These are phyloP conservation scores for Perodicticus potto DNA, from an alignment of 2,797 vertebrate species.

Conservation along the genomic window DNA sequence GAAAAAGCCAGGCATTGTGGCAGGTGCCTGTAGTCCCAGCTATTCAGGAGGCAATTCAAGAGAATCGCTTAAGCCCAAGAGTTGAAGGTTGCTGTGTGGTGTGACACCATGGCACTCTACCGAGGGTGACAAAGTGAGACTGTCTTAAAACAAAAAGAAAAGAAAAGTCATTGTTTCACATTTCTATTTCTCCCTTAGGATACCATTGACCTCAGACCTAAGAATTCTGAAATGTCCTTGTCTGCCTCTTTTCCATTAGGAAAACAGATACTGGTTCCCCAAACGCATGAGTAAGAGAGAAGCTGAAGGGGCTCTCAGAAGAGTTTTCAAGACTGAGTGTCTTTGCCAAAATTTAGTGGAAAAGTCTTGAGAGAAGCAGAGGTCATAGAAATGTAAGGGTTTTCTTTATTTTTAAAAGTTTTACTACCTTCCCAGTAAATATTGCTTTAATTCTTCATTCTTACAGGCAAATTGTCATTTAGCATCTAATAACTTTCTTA, in stretches of 20 bases:
- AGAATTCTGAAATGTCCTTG: constrained; percentile 25
- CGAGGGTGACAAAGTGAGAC: too few relatives aligned
- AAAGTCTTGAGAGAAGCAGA: constrained; percentile 62
- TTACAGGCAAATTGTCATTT: constrained; percentile 76
- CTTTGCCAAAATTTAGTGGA: constrained; percentile 58
- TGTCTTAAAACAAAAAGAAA: too few relatives aligned
- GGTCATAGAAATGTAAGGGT: constrained; percentile 61
- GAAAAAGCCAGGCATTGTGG: too few relatives aligned
- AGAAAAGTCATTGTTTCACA: constrained; percentile 4
- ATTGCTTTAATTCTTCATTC: constrained; percentile 73
- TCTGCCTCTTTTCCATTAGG: background rate
- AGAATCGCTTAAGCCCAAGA: too few relatives aligned
- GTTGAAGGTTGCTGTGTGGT: too few relatives aligned
- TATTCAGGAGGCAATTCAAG: too few relatives aligned
- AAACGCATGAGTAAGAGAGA: constrained; percentile 62
- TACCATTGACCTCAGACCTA: background rate
- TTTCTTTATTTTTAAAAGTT: constrained; percentile 73
- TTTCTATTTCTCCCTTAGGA: constrained; percentile 26
- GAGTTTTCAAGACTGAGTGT: constrained; percentile 34
- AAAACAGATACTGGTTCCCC: constrained; percentile 63
- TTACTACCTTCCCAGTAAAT: constrained; percentile 74
- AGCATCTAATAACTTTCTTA: constrained; percentile 75
- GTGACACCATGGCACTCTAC: too few relatives aligned
- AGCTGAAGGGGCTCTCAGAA: constrained; percentile 48
- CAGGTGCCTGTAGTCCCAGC: too few relatives aligned